These are phyloP conservation scores for Chaitophorus viminalis DNA, from an alignment of 2,888 invertebrate species.

Conservation along the genomic window DNA sequence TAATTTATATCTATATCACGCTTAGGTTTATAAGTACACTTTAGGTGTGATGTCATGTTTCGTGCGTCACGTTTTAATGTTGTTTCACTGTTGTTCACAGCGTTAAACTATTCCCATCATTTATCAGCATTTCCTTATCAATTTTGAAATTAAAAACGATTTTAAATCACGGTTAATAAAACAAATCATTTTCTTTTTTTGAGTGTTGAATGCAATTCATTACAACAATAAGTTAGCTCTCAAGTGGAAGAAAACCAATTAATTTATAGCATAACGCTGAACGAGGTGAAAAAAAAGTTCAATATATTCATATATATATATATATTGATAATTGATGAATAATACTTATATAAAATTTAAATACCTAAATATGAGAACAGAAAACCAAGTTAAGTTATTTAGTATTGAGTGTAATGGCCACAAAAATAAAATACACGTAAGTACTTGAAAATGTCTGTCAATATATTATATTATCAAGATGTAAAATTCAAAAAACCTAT, in stretches of 20 bases:
- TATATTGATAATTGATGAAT: too few species aligned
- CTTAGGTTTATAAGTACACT: neutral
- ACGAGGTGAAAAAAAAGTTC: neutral
- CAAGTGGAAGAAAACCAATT: neutral
- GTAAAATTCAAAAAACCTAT: too few species aligned
- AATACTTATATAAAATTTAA: neutral
- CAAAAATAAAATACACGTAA: neutral
- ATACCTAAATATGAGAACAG: neutral
- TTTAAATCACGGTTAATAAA: neutral
- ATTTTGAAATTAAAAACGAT: neutral
- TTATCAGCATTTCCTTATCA: neutral
- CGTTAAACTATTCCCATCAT: neutral
- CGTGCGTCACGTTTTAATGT: neutral
- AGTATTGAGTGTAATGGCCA: neutral
- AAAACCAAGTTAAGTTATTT: neutral
- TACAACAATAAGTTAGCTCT: neutral
- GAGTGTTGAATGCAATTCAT: neutral
- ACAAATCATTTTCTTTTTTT: neutral
- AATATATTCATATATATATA: neutral
- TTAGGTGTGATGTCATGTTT: neutral
- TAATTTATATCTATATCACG: neutral
- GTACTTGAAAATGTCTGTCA: slow-evolving; percentile 19
- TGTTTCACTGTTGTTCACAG: neutral
- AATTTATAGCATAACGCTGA: neutral
- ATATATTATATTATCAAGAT: too few species aligned